Evolutionary conservation across 1,140 invertebrate genomes (phyloP), one percentile per base, ranked within the genome.

Genomic region (Geopemphigus sp.): DNA sequence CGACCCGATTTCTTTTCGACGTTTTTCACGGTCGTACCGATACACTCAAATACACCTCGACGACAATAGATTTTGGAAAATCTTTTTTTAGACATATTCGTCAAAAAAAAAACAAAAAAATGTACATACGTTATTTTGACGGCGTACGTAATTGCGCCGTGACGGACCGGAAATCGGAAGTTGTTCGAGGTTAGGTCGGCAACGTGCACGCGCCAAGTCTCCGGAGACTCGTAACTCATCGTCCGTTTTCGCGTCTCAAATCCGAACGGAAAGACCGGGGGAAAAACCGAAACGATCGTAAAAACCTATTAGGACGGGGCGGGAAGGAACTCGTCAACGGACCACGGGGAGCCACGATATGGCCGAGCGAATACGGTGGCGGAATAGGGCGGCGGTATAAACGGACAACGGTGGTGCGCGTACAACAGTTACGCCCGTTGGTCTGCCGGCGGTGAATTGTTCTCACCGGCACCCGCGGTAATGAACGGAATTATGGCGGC

Each of bases 401-500:
- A 64, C 15, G 24, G 29, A 39, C 19, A 39, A 32, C 29, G 29
- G 29, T n/a, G n/a, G n/a, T n/a, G n/a, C n/a, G n/a, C n/a, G n/a
- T n/a, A n/a, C n/a, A n/a, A n/a, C n/a, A n/a, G 3, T 64, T 26
- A 5, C 8, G 26, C 17, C 8, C 17, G 24, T 64, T 64, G 29
- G 17, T 64, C n/a, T n/a, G n/a, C 61, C n/a, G 19, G 19, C 4
- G 63, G 32, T n/a, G n/a, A 19, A 39, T 39, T 8, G 32, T 39
- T 64, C 19, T 64, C 19, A 8, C 29, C 29, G 29, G 1, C 6
- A 4, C 29, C 32, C 0, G 12, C 15, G 45, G 68, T 78, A 78
- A 78, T 78, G 73, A 45, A 78, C 73, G 56, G 39, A 78, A 78
- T 78, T 78, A 78, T 47, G 29, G 39, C n/a, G 57, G 57, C 15